These are phyloP conservation scores for Sesamia nonagrioides DNA, from an alignment of 1,140 invertebrate species.

Conservation along the genomic window DNA sequence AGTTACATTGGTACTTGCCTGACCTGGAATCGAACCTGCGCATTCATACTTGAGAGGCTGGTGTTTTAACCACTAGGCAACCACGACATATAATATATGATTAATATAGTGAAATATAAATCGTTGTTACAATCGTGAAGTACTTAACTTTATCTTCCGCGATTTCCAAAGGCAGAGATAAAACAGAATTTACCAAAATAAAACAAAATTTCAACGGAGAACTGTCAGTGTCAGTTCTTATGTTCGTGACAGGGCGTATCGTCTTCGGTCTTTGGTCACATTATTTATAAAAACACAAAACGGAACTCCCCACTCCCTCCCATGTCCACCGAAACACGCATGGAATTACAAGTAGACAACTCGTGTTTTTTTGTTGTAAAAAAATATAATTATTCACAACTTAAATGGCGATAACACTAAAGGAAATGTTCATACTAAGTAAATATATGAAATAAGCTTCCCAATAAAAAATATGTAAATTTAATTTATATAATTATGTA, in stretches of 20 bases:
- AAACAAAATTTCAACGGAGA: neutral
- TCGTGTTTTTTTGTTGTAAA: neutral
- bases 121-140: too few relatives aligned
- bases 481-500: too few relatives aligned
- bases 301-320: neutral
- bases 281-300: neutral
- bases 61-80: too few relatives aligned
- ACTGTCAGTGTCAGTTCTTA: neutral
- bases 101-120: too few relatives aligned
- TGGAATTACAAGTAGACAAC: conserved; percentile 21
- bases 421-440: too few relatives aligned
- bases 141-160: too few relatives aligned
- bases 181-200: neutral
- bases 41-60: too few relatives aligned
- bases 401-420: neutral
- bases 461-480: too few relatives aligned
- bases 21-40: too few relatives aligned
- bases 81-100: too few relatives aligned
- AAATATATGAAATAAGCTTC: too few relatives aligned
- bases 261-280: neutral
- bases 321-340: conserved; percentile 2
- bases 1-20: too few relatives aligned
- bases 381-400: neutral
- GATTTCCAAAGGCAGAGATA: neutral
- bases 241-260: neutral